Evolutionary conservation across 2,797 vertebrate genomes (phyloP), one percentile per base, ranked within the genome.

Genomic region (Pseudomugil gertrudae): DNA sequence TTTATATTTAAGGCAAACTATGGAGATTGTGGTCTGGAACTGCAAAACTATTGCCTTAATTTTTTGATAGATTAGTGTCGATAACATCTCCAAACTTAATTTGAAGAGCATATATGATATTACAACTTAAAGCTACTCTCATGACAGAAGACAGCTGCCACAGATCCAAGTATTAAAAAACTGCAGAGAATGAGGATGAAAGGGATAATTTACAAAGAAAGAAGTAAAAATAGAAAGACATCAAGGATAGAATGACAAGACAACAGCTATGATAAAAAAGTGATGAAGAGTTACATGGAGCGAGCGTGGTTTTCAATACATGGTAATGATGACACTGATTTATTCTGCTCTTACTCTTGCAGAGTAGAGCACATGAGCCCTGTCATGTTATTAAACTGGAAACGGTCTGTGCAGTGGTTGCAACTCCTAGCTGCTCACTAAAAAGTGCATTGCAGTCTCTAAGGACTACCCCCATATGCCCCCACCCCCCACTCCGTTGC

Each of bases 321-420:
- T 69, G 62, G 24, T 69, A 65, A 79, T 59, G 65, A 77, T 70
- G 58, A 78, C 45, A 32, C n/a, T 74, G 65, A 54, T 80, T 51
- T 67, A 21, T 30, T 77, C 33, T 51, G 68, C 72, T 79, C 63
- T 72, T 72, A 74, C n/a, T 74, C 55, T 78, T 63, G 65, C 52
- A 52, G 74, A 67, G 65, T 27, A 48, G 11, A 67, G 40, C 65
- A 69, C 65, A 74, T 68, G 56, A 52, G 57, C 38, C 7, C 60
- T 50, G 24, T 14, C 58, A 51, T 50, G 50, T 57, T 30, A 72
- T 69, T 66, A 69, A 63, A 66, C 23, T 47, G 14, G 15, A 54
- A 53, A 48, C 45, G 58, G 54, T 74, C 29, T 65, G 17, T 33
- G 47, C 36, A 15, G 51, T 33, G 45, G 35, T 30, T 67, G 32